phyloP scores from a whole-genome alignment of 35 echinoderm and acorn worm species.

The Chiridota heheva region DNA sequence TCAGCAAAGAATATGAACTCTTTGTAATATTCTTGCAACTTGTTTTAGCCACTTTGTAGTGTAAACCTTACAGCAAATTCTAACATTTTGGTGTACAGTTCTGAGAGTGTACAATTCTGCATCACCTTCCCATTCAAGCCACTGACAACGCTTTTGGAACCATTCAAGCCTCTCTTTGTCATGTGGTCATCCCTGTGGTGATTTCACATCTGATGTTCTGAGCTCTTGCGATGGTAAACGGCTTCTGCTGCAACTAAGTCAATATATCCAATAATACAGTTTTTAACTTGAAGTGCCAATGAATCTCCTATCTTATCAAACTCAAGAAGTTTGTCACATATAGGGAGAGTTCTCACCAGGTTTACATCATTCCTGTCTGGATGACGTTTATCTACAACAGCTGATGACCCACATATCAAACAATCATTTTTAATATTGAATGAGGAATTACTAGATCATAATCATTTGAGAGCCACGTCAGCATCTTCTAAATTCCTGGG shows the following conservation, averaged over 20 bases:
- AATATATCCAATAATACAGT: not conserved
- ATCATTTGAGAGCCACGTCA: not conserved
- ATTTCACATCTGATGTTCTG: not conserved
- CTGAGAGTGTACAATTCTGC: conserved; percentile 31
- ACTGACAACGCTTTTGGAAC: not conserved
- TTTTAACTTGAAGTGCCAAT: conserved; percentile 1
- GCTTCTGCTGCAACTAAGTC: conserved; percentile 29
- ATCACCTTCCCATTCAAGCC: not conserved
- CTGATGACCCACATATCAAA: not conserved
- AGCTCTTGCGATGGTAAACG: conserved; percentile 9
- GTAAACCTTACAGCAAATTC: conserved; percentile 7
- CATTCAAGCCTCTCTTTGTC: not conserved
- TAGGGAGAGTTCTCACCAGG: not conserved
- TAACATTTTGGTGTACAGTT: conserved; percentile 11
- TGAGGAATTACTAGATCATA: not conserved
- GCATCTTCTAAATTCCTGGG: not conserved
- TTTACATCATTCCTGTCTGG: not conserved
- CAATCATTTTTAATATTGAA: conserved; percentile 1
- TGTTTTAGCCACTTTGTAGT: conserved; percentile 4
- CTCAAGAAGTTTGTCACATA: not conserved
- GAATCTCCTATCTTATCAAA: conserved; percentile 2
- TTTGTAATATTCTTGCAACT: conserved; percentile 24
- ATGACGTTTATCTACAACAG: not conserved
- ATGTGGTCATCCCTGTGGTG: not conserved
- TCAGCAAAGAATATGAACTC: conserved; percentile 26